These are phyloP conservation scores for Platerodrilus igneus DNA, from an alignment of 2,888 invertebrate genomes.

Conservation along the genomic window DNA sequence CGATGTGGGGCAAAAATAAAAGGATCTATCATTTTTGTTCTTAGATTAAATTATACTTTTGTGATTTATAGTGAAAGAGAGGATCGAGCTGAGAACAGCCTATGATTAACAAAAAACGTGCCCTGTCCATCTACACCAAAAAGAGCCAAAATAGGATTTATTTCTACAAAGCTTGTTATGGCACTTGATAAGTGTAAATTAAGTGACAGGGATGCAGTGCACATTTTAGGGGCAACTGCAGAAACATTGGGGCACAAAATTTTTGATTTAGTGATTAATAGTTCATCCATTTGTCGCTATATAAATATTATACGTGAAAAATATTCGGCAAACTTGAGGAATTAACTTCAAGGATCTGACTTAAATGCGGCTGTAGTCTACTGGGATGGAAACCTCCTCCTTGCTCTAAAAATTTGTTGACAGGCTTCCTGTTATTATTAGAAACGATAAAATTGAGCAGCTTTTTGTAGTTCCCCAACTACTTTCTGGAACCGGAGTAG, in stretches of 20 bases:
- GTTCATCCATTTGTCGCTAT: slow-evolving; percentile 26
- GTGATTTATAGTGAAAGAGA: too few species aligned
- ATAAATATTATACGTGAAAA: too few species aligned
- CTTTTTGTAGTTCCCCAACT: slow-evolving; percentile 28
- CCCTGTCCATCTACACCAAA: too few species aligned
- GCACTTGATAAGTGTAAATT: slow-evolving; percentile 26
- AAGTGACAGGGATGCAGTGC: too few species aligned
- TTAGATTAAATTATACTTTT: too few species aligned
- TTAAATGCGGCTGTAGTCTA: slow-evolving; percentile 26
- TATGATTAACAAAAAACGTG: too few species aligned
- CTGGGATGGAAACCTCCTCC: slow-evolving; percentile 33
- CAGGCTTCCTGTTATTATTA: slow-evolving; percentile 29
- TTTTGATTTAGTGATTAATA: slow-evolving; percentile 18
- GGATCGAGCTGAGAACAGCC: too few species aligned
- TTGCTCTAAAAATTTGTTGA: slow-evolving; percentile 26
- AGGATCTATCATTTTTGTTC: too few species aligned
- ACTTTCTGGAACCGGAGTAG: slow-evolving; percentile 20
- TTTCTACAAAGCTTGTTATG: slow-evolving; percentile 24
- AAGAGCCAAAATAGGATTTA: slow-evolving; percentile 19
- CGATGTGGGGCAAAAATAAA: too few species aligned
- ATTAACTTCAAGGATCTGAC: slow-evolving; percentile 16
- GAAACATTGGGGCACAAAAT: slow-evolving; percentile 13
- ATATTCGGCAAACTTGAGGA: slow-evolving; percentile 19
- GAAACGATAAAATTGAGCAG: slow-evolving; percentile 26
- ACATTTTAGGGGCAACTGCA: slow-evolving; percentile 20